Conservation (phyloP, 2,797 vertebrate genomes). For the Alosa sapidissima region DNA sequence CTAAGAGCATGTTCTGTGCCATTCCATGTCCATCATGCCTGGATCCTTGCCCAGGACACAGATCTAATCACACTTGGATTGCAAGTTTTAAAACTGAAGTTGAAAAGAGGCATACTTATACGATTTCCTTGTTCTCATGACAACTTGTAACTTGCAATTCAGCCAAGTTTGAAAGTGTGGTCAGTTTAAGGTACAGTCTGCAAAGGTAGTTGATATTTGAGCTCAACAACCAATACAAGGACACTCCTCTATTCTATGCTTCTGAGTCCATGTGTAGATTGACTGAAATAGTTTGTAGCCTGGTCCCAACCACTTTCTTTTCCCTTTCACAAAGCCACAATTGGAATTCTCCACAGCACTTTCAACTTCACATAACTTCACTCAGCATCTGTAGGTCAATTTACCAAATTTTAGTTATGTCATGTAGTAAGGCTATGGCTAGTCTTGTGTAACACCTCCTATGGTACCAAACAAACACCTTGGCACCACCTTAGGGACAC, state of each 20-base stretch:
- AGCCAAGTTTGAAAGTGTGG: neutral
- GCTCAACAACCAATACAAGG: neutral
- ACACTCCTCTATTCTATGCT: neutral
- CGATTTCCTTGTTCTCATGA: neutral
- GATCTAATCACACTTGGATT: constrained; percentile 10
- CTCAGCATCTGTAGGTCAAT: neutral
- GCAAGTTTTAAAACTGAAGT: neutral
- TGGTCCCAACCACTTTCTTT: neutral
- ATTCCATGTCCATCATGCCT: neutral
- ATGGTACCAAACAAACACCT: neutral
- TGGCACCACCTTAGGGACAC: neutral
- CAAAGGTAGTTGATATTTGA: neutral
- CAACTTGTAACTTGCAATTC: neutral
- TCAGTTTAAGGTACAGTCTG: neutral
- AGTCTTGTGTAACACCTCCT: neutral
- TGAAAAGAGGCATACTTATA: neutral
- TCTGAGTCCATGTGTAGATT: neutral
- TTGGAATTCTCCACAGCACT: neutral
- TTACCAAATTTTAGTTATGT: neutral
- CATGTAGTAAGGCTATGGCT: neutral
- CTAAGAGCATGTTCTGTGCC: neutral
- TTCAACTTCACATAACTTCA: neutral
- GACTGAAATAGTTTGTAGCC: neutral
- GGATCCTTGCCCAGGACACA: neutral
- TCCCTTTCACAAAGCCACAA: neutral